Evolutionary conservation across 2,797 vertebrate genomes (phyloP).

Genomic region (Takifugu ocellatus): DNA sequence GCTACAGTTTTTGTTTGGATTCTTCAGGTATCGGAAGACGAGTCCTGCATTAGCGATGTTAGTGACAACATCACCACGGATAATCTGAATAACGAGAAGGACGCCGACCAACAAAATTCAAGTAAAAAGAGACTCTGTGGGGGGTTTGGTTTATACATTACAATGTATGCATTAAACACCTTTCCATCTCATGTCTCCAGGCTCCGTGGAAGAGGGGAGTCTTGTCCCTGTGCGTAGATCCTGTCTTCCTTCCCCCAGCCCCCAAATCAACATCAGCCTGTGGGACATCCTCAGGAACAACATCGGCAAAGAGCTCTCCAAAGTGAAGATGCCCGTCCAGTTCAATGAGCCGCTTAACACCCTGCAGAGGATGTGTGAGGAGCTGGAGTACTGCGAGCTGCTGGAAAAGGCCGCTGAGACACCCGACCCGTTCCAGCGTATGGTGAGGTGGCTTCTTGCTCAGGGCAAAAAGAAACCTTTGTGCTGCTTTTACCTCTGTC

Average conservation of each 20-base stretch:
- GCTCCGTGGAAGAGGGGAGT: constrained; percentile 51
- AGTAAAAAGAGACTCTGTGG: constrained; percentile 41
- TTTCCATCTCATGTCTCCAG: constrained; percentile 23
- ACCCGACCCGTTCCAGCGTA: constrained; percentile 82
- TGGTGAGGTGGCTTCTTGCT: constrained; percentile 78
- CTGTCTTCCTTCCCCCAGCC: constrained; percentile 82
- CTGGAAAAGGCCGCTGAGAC: constrained; percentile 84
- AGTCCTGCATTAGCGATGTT: constrained; percentile 94
- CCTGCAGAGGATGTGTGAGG: constrained; percentile 92
- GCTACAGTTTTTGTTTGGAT: constrained; percentile 20
- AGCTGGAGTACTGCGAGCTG: constrained; percentile 95
- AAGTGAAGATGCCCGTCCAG: constrained; percentile 95
- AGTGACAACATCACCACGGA: constrained; percentile 96
- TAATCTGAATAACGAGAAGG: constrained; percentile 88
- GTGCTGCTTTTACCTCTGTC: background rate
- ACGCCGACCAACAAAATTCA: constrained; percentile 73
- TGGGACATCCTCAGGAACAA: constrained; percentile 98
- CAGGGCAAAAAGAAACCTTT: background rate
- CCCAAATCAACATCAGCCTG: constrained; percentile 88
- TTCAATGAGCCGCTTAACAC: constrained; percentile 95
- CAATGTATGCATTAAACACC: no score
- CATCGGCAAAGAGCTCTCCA: constrained; percentile 97
- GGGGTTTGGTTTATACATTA: background rate
- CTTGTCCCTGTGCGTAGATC: constrained; percentile 62
- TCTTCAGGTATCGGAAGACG: constrained; percentile 89